Percentiles rank a stretch among this genome's conserved stretches.
phyloP scores from a whole-genome alignment of 1,140 invertebrate species.

The Berghia stephanieae region DNA sequence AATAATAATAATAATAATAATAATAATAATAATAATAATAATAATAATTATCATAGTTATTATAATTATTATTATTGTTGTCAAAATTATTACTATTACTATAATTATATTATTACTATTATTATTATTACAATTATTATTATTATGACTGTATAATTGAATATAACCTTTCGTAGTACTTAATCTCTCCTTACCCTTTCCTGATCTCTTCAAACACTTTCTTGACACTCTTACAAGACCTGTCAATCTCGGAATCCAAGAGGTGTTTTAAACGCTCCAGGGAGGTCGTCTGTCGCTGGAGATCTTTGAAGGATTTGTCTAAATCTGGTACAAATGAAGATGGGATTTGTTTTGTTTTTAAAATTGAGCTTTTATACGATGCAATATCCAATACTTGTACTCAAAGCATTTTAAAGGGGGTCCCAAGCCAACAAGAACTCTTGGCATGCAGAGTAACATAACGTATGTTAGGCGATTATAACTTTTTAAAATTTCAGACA shows the following conservation, averaged over 20 bases:
- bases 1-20: background rate
- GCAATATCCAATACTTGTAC: too few relatives aligned
- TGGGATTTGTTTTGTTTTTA: background rate
- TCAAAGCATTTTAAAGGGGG: background rate
- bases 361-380: background rate
- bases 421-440: too few relatives aligned
- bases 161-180: too few relatives aligned
- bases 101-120: too few relatives aligned
- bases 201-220: slow-evolving; percentile 58
- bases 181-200: too few relatives aligned
- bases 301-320: slow-evolving; percentile 60
- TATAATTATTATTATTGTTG: background rate
- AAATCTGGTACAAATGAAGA: slow-evolving; percentile 45
- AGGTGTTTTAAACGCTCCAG: slow-evolving; percentile 49
- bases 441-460: too few relatives aligned
- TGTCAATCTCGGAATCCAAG: slow-evolving; percentile 56
- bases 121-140: too few relatives aligned
- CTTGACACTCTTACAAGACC: slow-evolving; percentile 54
- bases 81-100: too few relatives aligned
- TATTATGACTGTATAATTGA: too few relatives aligned
- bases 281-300: slow-evolving; percentile 59
- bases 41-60: background rate
- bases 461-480: too few relatives aligned
- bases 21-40: background rate
- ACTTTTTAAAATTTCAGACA: too few relatives aligned